A percentile compares a stretch with the other conserved stretches of the same genome.
Evolutionary conservation across 2,888 invertebrate species (phyloP).

Genomic region (Macaria liturata): DNA sequence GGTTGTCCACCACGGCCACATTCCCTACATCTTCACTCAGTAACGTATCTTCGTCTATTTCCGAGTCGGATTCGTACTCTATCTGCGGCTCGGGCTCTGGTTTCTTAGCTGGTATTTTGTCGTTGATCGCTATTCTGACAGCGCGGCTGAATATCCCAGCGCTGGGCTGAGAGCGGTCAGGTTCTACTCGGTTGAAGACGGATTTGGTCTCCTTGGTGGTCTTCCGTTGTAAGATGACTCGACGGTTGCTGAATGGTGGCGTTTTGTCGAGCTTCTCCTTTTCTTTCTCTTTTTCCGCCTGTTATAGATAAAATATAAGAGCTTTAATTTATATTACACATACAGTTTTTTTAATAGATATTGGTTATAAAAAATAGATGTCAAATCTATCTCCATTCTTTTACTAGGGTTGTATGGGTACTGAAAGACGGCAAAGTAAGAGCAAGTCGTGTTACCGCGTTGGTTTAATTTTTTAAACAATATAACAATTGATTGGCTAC

Average conservation of each 20-base stretch:
- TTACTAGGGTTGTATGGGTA: no score
- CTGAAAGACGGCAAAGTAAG: no score
- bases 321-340: no score
- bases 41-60: constrained; percentile 47
- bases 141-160: constrained; percentile 71
- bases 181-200: constrained; percentile 54
- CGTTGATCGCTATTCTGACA: constrained; percentile 58
- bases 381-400: no score
- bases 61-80: constrained; percentile 56
- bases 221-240: constrained; percentile 67
- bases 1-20: constrained; percentile 56
- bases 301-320: neutral
- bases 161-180: constrained; percentile 56
- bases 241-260: constrained; percentile 54
- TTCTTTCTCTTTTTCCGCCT: constrained; percentile 30
- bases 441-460: no score
- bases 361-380: no score
- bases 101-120: constrained; percentile 5
- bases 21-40: constrained; percentile 40
- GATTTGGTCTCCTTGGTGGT: constrained; percentile 43
- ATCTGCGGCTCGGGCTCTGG: constrained; percentile 52
- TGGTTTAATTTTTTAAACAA: no score
- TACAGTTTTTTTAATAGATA: no score
- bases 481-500: no score
- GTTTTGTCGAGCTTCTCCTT: constrained; percentile 36